These are phyloP conservation scores for Dendroctonus valens DNA, from an alignment of 1,140 invertebrate species.

Conservation along the genomic window DNA sequence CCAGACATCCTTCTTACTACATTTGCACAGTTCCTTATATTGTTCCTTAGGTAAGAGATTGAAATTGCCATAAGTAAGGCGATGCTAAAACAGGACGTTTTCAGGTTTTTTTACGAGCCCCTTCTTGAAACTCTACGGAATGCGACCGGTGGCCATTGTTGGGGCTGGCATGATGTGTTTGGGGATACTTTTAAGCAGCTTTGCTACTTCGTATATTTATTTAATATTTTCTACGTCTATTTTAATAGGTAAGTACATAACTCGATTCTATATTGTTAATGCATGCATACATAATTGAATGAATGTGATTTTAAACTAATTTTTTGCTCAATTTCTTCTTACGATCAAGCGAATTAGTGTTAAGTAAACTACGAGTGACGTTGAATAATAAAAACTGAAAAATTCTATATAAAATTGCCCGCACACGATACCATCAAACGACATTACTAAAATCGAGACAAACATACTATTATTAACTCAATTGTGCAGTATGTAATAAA, in stretches of 20 bases:
- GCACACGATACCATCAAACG: too few relatives aligned
- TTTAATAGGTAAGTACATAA: conserved; percentile 43
- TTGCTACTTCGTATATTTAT: conserved; percentile 40
- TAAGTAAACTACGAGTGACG: too few relatives aligned
- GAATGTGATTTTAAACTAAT: too few relatives aligned
- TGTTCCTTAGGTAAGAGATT: conserved; percentile 39
- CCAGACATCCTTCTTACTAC: conserved; percentile 44
- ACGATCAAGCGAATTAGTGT: too few relatives aligned
- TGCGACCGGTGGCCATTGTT: conserved; percentile 39
- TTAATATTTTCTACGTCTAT: conserved; percentile 45
- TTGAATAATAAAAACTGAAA: too few relatives aligned
- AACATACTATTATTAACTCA: too few relatives aligned
- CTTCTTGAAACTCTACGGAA: conserved; percentile 45
- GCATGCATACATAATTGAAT: too few relatives aligned
- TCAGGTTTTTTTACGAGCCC: conserved; percentile 47
- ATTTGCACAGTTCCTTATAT: conserved; percentile 44
- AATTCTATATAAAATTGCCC: too few relatives aligned
- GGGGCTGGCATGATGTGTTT: conserved; percentile 41
- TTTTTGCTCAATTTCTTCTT: too few relatives aligned
- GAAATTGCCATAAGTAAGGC: conserved; percentile 4
- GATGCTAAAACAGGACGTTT: conserved; percentile 12
- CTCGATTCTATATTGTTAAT: too few relatives aligned
- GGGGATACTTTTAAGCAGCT: conserved; percentile 44
- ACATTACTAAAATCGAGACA: too few relatives aligned
- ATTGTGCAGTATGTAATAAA: too few relatives aligned